Conservation (phyloP, 2,888 invertebrate species). For the Cryptocheilus praepositus region DNA sequence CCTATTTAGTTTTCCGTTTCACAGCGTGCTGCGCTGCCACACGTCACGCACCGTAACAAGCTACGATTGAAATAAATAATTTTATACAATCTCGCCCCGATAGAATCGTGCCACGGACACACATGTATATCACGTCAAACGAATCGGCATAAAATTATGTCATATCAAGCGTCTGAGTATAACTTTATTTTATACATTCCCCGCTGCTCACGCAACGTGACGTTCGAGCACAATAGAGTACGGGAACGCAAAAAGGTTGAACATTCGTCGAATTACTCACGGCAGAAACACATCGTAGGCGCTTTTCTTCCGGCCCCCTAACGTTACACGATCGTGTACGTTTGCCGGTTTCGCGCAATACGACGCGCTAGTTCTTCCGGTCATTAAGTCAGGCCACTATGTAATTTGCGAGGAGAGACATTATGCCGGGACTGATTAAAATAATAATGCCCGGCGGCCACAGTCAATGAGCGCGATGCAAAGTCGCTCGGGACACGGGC, state of each 20-base stretch:
- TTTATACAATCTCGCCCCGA: too few species aligned
- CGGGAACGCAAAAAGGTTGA: not conserved
- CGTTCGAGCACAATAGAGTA: too few species aligned
- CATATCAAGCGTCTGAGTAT: too few species aligned
- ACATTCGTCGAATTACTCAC: constrained; percentile 4
- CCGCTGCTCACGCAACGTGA: too few species aligned
- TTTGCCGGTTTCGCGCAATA: constrained; percentile 3
- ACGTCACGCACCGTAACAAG: too few species aligned
- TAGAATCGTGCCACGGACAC: too few species aligned
- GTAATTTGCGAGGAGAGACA: constrained; percentile 55
- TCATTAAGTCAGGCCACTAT: constrained; percentile 57
- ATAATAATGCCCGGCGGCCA: constrained; percentile 61
- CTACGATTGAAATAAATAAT: too few species aligned
- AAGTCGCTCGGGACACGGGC: constrained; percentile 27
- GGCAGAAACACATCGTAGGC: not conserved
- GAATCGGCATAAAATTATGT: too few species aligned
- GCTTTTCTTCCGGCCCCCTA: constrained; percentile 39
- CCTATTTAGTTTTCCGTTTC: too few species aligned
- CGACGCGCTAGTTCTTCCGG: constrained; percentile 61
- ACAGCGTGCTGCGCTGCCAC: too few species aligned
- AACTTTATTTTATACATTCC: too few species aligned
- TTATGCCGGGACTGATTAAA: constrained; percentile 57
- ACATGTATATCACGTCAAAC: too few species aligned
- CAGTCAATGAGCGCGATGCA: constrained; percentile 49
- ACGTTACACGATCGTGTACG: constrained; percentile 41